A percentile compares a stretch with the other conserved stretches of the same genome.
These are phyloP conservation scores for Aphelenchoides besseyi DNA, from an alignment of 1,140 invertebrate genomes.

Conservation along the genomic window DNA sequence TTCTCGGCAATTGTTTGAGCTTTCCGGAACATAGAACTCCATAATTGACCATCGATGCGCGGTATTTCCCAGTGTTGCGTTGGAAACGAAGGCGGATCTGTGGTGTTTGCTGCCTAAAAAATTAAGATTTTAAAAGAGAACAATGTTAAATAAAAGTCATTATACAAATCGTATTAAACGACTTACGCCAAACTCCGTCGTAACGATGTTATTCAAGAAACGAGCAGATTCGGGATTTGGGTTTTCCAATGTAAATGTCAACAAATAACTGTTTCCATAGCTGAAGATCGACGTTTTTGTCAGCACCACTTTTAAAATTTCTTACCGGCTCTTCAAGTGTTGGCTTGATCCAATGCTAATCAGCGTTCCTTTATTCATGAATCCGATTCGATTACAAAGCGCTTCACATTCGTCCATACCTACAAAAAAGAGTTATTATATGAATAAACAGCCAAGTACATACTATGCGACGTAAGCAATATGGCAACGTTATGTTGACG, in stretches of 20 bases:
- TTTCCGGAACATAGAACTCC: constrained; percentile 34
- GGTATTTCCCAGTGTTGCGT: constrained; percentile 47
- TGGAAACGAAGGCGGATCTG: constrained; percentile 25
- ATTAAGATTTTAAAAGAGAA: neutral
- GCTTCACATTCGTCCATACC: constrained; percentile 62
- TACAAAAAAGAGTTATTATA: too few relatives aligned
- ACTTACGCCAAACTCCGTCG: constrained; percentile 34
- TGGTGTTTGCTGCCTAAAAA: constrained; percentile 28
- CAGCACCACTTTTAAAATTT: neutral
- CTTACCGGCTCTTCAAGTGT: constrained; percentile 67
- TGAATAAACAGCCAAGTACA: too few relatives aligned
- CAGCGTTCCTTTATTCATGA: constrained; percentile 80
- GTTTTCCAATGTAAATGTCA: constrained; percentile 41
- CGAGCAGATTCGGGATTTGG: constrained; percentile 13
- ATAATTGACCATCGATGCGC: constrained; percentile 1
- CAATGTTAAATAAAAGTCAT: too few relatives aligned
- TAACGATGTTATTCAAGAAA: constrained; percentile 30
- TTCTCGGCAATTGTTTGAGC: constrained; percentile 39
- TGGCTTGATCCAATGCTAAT: constrained; percentile 73
- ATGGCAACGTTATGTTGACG: constrained; percentile 41
- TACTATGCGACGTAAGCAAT: constrained; percentile 60
- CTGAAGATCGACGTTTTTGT: constrained; percentile 11
- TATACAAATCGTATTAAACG: too few relatives aligned
- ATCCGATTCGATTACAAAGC: constrained; percentile 71
- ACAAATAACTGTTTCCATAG: constrained; percentile 46